Evolutionary conservation across 1,140 invertebrate genomes (phyloP).

Genomic region (Alviniconcha marisindica): DNA sequence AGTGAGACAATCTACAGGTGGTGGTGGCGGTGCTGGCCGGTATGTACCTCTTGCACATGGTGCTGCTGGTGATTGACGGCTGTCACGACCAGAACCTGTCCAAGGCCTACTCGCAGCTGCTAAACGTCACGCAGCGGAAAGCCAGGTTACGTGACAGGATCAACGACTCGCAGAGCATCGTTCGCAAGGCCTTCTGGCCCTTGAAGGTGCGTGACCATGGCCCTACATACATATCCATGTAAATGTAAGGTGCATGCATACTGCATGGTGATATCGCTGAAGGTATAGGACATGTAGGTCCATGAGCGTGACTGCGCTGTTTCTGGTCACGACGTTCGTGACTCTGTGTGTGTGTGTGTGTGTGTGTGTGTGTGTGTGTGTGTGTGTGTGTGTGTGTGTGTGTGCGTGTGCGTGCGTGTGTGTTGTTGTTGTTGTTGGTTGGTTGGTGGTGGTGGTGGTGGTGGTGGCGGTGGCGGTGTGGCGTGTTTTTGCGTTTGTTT

Average conservation of each 20-base stretch:
- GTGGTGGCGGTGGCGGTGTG: neutral
- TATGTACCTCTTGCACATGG: constrained; percentile 37
- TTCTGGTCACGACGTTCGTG: neutral
- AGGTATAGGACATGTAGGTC: no score
- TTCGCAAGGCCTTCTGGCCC: constrained; percentile 6
- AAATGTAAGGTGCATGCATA: no score
- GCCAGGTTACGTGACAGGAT: neutral
- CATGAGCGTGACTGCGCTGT: no score
- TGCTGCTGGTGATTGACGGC: constrained; percentile 38
- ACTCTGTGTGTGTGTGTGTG: constrained; percentile 7
- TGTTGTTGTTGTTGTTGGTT: neutral
- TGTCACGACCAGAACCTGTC: constrained; percentile 36
- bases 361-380: constrained; percentile 1
- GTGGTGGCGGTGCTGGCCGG: constrained; percentile 16
- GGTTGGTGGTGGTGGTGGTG: neutral
- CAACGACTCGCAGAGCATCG: constrained; percentile 9
- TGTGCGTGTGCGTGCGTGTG: neutral
- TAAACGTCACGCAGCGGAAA: constrained; percentile 22
- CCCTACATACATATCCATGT: no score
- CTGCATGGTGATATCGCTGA: no score
- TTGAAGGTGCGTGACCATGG: neutral
- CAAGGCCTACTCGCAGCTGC: constrained; percentile 26
- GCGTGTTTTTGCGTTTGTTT: neutral
- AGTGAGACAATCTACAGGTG: constrained; percentile 1
- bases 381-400: neutral